Conservation (phyloP, 2,888 invertebrate species). For the Oscheius sp. region DNA sequence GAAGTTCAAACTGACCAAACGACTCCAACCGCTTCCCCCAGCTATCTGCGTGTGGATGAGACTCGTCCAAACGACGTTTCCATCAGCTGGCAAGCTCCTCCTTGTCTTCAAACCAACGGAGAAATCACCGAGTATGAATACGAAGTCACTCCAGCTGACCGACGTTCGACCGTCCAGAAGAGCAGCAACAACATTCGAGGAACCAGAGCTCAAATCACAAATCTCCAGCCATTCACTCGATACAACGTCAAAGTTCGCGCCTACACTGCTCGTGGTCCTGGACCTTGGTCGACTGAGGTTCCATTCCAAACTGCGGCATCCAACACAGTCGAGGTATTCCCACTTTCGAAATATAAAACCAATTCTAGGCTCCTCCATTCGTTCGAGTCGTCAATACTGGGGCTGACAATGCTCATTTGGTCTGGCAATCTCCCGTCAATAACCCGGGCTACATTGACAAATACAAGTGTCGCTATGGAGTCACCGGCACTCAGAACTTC, state of each 20-base stretch:
- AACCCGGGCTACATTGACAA: slow-evolving; percentile 66
- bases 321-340: slow-evolving; percentile 4
- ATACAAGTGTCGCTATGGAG: slow-evolving; percentile 66
- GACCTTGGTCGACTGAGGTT: slow-evolving; percentile 68
- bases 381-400: slow-evolving; percentile 64
- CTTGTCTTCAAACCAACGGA: slow-evolving; percentile 67
- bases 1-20: slow-evolving; percentile 67
- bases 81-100: slow-evolving; percentile 69
- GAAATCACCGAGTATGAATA: slow-evolving; percentile 70
- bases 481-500: slow-evolving; percentile 56
- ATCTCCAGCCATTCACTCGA: slow-evolving; percentile 65
- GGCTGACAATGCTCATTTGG: slow-evolving; percentile 63
- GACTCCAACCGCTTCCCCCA: slow-evolving; percentile 66
- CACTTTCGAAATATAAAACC: background rate
- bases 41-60: slow-evolving; percentile 60
- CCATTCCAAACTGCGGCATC: slow-evolving; percentile 61
- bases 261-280: slow-evolving; percentile 67
- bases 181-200: slow-evolving; percentile 62
- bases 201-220: slow-evolving; percentile 61
- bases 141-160: slow-evolving; percentile 64
- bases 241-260: slow-evolving; percentile 68
- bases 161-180: slow-evolving; percentile 53
- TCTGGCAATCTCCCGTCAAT: slow-evolving; percentile 68
- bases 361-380: slow-evolving; percentile 36
- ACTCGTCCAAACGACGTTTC: slow-evolving; percentile 51